Conservation (phyloP, 2,797 vertebrate genomes). For the Rhynchotus rufescens region DNA sequence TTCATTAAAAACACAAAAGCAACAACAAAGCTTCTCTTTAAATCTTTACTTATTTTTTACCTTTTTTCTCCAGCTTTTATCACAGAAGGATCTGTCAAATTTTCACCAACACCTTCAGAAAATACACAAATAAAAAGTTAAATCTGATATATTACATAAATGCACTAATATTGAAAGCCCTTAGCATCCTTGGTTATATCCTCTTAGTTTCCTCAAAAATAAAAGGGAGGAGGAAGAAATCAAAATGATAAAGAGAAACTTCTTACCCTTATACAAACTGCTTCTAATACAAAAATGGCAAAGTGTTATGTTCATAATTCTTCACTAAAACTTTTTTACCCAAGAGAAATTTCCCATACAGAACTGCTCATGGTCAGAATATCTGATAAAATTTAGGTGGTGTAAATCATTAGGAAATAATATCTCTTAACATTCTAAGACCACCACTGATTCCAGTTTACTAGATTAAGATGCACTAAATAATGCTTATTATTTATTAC, state of each 20-base stretch:
- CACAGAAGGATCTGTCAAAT: slow-evolving; percentile 96
- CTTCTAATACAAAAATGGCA: neutral
- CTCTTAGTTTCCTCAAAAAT: neutral
- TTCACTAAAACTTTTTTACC: neutral
- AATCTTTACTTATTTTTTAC: slow-evolving; percentile 77
- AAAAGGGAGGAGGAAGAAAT: neutral
- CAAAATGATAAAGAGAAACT: neutral
- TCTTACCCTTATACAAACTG: neutral
- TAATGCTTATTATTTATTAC: neutral
- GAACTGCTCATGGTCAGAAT: neutral
- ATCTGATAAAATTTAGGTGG: neutral
- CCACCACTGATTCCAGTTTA: neutral
- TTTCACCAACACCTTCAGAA: slow-evolving; percentile 92
- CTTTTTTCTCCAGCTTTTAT: slow-evolving; percentile 98
- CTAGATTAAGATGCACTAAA: neutral
- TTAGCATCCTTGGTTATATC: neutral
- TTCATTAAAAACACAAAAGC: too few species aligned
- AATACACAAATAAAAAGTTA: slow-evolving; percentile 61
- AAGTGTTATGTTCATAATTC: neutral
- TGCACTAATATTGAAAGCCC: neutral
- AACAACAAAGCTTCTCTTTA: neutral
- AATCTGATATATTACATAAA: slow-evolving; percentile 26
- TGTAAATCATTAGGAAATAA: neutral
- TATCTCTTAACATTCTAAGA: neutral
- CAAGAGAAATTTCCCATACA: neutral